Base-by-base conservation (phyloP, 2,113 vertebrate genomes). In the Heteronetta atricapilla region DNA sequence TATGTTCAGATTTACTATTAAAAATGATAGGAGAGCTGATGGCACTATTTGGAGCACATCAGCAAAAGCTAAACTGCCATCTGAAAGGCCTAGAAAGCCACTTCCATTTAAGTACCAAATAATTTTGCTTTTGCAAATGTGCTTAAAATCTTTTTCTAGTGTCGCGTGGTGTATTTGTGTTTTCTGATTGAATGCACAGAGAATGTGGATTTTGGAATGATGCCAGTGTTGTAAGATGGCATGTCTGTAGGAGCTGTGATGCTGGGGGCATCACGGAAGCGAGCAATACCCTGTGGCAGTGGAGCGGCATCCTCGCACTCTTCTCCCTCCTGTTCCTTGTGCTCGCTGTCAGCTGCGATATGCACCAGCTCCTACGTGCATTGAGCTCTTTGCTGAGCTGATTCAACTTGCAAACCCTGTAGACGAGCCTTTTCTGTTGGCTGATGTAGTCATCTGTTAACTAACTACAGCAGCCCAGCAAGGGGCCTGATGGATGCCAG, bases 261-360 rank as follows among this genome's bases (percentile, higher is more conserved):
- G 14, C 29, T 38, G 26, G 31, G 34, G 50, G 52, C 52, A 8
- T 38, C 55, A 18, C 13, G 17, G 55, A 17, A 28, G 13, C 0
- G 11, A 77, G 42, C 13, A 42, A 29, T 33, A 68, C 13, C 38
- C 63, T 34, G 31, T 2, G 8, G 5, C 14, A 42, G 64, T 33
- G 62, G 31, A 50, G 33, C 3, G 1, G 2, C 8, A 4, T 52
- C 46, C 18, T n/a, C 1, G 0, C 6, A 70, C 26, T 8, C 7
- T 16, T 48, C 26, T 25, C 31, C 31, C 31, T 56, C 21, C 3
- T 1, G 3, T 40, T 67, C 38, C 20, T 29, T 6, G 8, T 2
- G 26, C 42, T 42, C 8, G 8, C 25, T 83, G 46, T 34, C 52
- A 23, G 16, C 22, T 2, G 0, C 16, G 3, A 2, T 7, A 23